Evolutionary conservation across 2,797 vertebrate genomes (phyloP).

Genomic region (Kryptolebias ocellatus): DNA sequence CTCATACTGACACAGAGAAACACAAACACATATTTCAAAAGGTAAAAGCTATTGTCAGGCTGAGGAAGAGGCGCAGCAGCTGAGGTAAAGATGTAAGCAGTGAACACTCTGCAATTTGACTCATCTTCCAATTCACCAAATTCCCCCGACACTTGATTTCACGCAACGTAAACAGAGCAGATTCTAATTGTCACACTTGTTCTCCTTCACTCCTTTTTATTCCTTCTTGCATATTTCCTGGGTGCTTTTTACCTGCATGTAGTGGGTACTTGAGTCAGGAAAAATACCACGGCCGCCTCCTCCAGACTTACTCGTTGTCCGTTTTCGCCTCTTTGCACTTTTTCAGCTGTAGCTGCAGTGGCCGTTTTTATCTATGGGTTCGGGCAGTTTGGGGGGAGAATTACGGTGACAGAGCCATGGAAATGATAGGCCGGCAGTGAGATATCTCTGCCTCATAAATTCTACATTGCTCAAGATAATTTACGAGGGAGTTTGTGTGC

Average conservation of each 20-base stretch:
- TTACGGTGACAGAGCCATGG: constrained; percentile 80
- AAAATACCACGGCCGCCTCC: constrained; percentile 17
- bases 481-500: constrained; percentile 77
- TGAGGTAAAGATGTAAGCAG: constrained; percentile 49
- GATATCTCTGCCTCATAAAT: constrained; percentile 84
- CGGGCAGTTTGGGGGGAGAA: constrained; percentile 76
- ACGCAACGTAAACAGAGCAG: constrained; percentile 56
- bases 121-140: constrained; percentile 60
- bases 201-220: constrained; percentile 30
- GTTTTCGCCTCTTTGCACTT: constrained; percentile 40
- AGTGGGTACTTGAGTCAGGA: constrained; percentile 28
- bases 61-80: constrained; percentile 33
- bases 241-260: constrained; percentile 16
- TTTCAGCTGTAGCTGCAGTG: constrained; percentile 51
- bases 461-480: constrained; percentile 78
- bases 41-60: constrained; percentile 57
- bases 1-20: constrained; percentile 51
- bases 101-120: constrained; percentile 55
- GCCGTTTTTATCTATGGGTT: constrained; percentile 68
- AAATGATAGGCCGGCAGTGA: constrained; percentile 82
- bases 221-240: constrained; percentile 21
- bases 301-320: constrained; percentile 29
- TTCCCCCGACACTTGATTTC: constrained; percentile 59
- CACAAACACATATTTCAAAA: constrained; percentile 67
- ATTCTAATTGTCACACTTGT: constrained; percentile 58